phyloP scores from a whole-genome alignment of 2,797 vertebrate species.

The Euphonia xanthogaster region DNA sequence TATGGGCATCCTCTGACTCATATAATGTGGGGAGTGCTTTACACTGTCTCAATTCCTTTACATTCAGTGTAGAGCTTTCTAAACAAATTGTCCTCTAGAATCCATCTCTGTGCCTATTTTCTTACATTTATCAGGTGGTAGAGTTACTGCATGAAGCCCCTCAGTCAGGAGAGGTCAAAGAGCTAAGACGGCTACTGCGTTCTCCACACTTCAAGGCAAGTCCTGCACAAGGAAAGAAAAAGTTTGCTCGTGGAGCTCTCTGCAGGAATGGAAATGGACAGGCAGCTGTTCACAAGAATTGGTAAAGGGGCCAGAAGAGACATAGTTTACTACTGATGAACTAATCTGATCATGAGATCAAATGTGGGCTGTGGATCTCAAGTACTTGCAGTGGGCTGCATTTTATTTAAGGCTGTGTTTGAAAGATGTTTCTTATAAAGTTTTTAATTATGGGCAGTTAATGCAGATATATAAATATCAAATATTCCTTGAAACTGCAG shows the following conservation, averaged over 20 bases:
- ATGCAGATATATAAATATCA: not conserved
- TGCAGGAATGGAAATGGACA: not conserved
- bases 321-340: not conserved
- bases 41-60: not conserved
- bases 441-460: not conserved
- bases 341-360: not conserved
- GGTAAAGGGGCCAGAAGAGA: not conserved
- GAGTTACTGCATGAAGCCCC: constrained; percentile 76
- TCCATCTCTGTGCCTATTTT: not conserved
- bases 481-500: not conserved
- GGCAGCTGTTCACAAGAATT: not conserved
- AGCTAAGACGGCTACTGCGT: constrained; percentile 83
- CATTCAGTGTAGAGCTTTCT: not conserved
- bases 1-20: not conserved
- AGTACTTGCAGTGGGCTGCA: not conserved
- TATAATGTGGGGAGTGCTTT: accelerated
- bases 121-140: constrained; percentile 73
- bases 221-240: not conserved
- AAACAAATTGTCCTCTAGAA: not conserved
- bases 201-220: constrained; percentile 87
- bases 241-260: not conserved
- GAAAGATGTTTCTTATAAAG: not conserved
- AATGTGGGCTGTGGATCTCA: not conserved
- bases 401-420: not conserved
- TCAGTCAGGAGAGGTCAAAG: constrained; percentile 82